These are phyloP conservation scores for Isoperla grammatica DNA, from an alignment of 2,888 invertebrate species.

Conservation along the genomic window DNA sequence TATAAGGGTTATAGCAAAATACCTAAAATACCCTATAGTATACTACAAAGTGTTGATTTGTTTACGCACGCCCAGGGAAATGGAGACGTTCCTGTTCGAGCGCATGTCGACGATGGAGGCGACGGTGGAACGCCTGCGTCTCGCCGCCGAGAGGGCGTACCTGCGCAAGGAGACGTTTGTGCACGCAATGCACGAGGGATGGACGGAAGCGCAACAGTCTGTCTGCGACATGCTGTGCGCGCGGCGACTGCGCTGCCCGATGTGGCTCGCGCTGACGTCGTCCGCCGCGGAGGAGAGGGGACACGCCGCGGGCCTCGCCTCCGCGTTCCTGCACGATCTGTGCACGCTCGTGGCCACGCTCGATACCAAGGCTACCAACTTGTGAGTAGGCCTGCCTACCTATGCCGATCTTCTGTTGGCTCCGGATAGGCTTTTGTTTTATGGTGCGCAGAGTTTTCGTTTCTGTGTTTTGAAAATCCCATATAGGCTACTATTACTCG, in stretches of 20 bases:
- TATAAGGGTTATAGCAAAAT: too few species aligned
- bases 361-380: constrained; percentile 83
- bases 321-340: constrained; percentile 39
- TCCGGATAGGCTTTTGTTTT: not conserved
- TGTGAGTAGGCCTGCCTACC: constrained; percentile 58
- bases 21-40: too few species aligned
- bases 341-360: constrained; percentile 62
- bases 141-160: constrained; percentile 61
- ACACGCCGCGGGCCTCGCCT: constrained; percentile 13
- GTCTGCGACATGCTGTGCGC: constrained; percentile 62
- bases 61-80: constrained; percentile 46
- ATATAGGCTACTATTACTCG: too few species aligned
- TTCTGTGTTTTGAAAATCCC: too few species aligned
- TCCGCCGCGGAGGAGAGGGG: not conserved
- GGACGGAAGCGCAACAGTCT: constrained; percentile 46
- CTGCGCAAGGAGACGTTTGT: constrained; percentile 44
- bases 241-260: constrained; percentile 57
- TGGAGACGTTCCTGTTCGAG: constrained; percentile 71
- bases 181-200: constrained; percentile 49
- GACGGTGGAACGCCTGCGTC: constrained; percentile 63
- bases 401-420: not conserved
- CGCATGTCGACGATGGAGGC: constrained; percentile 71
- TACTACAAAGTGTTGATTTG: too few species aligned
- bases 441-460: not conserved
- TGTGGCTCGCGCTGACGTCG: constrained; percentile 56